Conservation (phyloP, 2,113 vertebrate genomes). For the Saccopteryx bilineata region DNA sequence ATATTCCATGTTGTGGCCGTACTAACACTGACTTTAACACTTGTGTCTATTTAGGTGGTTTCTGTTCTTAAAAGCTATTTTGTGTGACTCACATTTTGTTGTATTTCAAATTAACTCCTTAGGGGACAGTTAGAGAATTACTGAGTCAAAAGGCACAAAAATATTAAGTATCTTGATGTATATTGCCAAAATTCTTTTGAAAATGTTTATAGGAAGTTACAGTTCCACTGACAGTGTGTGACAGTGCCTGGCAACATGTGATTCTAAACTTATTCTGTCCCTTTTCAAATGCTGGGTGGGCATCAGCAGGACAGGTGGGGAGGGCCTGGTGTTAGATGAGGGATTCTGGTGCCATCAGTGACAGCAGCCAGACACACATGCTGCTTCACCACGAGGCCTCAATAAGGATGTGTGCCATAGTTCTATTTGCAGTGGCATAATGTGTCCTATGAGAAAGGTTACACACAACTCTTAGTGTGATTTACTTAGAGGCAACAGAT, state of each 20-base stretch:
- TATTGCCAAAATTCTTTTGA: not conserved
- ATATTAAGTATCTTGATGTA: not conserved
- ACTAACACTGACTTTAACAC: not conserved
- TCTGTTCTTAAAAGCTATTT: not conserved
- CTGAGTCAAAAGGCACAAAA: not conserved
- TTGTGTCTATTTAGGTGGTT: not conserved
- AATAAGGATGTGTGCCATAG: fast-evolving
- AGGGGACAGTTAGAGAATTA: not conserved
- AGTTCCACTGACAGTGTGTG: not conserved
- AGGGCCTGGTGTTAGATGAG: not conserved
- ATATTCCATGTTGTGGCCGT: not conserved
- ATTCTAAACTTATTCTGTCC: not conserved
- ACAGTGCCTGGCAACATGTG: not conserved
- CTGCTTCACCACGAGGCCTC: not conserved
- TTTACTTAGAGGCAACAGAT: not conserved
- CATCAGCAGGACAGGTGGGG: not conserved
- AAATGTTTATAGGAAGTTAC: not conserved
- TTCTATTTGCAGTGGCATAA: not conserved
- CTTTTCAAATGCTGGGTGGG: not conserved
- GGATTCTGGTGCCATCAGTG: not conserved
- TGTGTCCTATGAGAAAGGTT: not conserved
- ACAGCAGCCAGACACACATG: not conserved
- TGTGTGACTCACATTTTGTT: not conserved
- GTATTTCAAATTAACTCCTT: slow-evolving; percentile 24
- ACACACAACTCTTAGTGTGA: not conserved